A percentile compares a stretch with the other conserved stretches of the same genome.
Conservation (phyloP, 1,140 invertebrate genomes). For the Brachionus plicatilis region DNA sequence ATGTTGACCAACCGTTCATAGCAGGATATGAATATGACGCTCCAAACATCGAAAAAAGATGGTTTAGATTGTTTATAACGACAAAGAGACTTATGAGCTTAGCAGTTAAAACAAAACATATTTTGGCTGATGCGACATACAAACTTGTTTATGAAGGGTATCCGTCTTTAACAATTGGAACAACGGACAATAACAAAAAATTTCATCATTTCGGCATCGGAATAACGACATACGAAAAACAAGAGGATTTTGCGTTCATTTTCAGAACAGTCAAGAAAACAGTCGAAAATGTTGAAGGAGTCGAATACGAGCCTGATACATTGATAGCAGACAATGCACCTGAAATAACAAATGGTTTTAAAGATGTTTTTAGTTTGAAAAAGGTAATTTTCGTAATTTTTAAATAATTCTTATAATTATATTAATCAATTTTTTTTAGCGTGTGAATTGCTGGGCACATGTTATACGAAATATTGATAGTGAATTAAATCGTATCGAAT, state of each 20-base stretch:
- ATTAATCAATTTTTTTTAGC: not conserved
- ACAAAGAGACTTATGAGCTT: not conserved
- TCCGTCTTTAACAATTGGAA: not conserved
- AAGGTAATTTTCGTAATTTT: not conserved
- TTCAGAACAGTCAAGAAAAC: not conserved
- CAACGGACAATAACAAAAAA: not conserved
- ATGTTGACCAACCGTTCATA: not conserved
- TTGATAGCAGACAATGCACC: not conserved
- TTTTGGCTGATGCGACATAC: not conserved
- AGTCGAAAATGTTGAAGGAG: not conserved
- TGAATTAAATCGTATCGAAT: not conserved
- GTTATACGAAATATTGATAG: not conserved
- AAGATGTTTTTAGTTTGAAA: not conserved
- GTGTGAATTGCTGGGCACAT: not conserved
- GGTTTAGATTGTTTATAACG: not conserved
- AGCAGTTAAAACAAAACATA: not conserved
- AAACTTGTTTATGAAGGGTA: not conserved
- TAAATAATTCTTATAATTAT: not conserved
- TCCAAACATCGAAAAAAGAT: not conserved
- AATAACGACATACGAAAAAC: not conserved
- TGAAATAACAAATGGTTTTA: not conserved
- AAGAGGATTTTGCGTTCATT: not conserved
- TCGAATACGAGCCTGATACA: not conserved
- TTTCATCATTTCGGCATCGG: not conserved
- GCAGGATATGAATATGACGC: not conserved